Evolutionary conservation across 2,888 invertebrate genomes (phyloP).

Genomic region (Lagria hirta): DNA sequence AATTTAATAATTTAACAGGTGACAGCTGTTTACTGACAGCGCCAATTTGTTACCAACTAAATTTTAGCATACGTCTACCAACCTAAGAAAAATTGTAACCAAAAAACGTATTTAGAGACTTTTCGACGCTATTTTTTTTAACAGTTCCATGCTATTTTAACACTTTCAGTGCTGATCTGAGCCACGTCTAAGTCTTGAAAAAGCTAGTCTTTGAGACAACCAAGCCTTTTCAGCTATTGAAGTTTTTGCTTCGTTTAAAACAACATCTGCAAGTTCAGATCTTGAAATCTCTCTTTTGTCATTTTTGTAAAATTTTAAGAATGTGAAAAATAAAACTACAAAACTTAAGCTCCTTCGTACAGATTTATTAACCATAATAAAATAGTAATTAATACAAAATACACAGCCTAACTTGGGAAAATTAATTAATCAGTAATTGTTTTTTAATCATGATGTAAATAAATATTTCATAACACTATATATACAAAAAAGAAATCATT

Average conservation of each 20-base stretch:
- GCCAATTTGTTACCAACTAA: constrained; percentile 4
- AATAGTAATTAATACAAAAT: constrained; percentile 21
- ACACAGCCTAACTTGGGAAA: constrained; percentile 21
- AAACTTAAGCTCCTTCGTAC: constrained; percentile 8
- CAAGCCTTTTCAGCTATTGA: no score
- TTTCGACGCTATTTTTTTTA: constrained; percentile 11
- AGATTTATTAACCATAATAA: constrained; percentile 16
- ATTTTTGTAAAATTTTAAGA: no score
- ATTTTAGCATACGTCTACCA: constrained; percentile 1
- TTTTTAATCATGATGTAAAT: constrained; percentile 11
- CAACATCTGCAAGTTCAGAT: no score
- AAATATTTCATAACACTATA: background rate
- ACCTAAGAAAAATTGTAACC: constrained; percentile 8
- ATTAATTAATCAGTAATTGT: constrained; percentile 8
- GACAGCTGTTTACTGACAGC: background rate
- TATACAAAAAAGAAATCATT: constrained; percentile 1
- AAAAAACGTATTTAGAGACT: constrained; percentile 4
- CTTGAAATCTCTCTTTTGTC: no score
- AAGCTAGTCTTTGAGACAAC: background rate
- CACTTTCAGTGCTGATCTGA: background rate
- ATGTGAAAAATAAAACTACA: background rate
- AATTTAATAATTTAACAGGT: constrained; percentile 1
- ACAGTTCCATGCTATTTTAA: constrained; percentile 3
- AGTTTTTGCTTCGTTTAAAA: no score
- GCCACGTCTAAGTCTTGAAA: background rate